These are phyloP conservation scores for Anhinga anhinga DNA, from an alignment of 2,113 vertebrate species.

Conservation along the genomic window DNA sequence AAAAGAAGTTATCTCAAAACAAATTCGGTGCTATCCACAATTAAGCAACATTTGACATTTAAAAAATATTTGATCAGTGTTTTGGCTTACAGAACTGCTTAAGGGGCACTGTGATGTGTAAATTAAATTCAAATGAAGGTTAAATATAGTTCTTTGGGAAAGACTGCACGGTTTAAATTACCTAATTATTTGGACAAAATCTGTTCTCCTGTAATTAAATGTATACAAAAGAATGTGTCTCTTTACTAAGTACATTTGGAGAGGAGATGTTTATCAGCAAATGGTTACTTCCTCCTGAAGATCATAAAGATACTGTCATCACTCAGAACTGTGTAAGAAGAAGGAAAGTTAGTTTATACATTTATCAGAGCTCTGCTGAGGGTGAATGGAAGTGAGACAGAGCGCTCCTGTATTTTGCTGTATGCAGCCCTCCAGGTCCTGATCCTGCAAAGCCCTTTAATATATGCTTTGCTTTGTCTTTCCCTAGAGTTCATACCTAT, in stretches of 20 bases:
- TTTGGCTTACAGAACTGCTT: constrained; percentile 74
- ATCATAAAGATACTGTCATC: constrained; percentile 22
- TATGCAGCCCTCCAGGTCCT: not conserved
- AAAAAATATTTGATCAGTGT: constrained; percentile 74
- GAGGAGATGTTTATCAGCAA: constrained; percentile 52
- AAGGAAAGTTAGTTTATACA: not conserved
- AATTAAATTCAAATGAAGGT: constrained; percentile 77
- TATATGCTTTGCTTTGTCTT: not conserved
- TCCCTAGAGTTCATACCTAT: not conserved
- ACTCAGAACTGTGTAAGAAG: not conserved
- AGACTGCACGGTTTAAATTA: constrained; percentile 69
- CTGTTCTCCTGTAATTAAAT: constrained; percentile 74
- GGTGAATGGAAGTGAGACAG: not conserved
- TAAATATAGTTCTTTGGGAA: constrained; percentile 75
- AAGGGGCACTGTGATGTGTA: constrained; percentile 62
- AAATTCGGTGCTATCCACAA: constrained; percentile 57
- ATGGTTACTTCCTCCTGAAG: constrained; percentile 36
- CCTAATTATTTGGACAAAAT: constrained; percentile 78
- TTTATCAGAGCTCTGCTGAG: not conserved
- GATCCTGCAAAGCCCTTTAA: not conserved
- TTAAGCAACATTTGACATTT: constrained; percentile 73
- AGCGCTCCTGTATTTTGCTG: not conserved
- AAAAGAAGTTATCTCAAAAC: constrained; percentile 57
- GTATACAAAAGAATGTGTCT: constrained; percentile 49
- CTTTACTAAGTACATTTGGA: constrained; percentile 35